phyloP scores from a whole-genome alignment of 2,888 invertebrate genomes.

The Pristionchus fissidentatus region DNA sequence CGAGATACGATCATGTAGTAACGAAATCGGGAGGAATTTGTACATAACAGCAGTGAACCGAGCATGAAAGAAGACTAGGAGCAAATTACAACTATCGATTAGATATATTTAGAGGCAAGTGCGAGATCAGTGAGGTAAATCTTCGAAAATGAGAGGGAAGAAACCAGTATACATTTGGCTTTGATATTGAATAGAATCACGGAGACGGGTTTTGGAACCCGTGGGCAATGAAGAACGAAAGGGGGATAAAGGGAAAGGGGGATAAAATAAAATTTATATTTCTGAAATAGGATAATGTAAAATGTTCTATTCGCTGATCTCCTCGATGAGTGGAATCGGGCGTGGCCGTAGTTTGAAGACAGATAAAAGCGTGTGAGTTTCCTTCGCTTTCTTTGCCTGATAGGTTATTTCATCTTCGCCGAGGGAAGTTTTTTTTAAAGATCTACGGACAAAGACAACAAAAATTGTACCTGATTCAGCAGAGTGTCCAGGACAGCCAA shows the following conservation, averaged over 20 bases:
- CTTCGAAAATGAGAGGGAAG: no score
- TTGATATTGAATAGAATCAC: no score
- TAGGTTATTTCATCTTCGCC: not conserved
- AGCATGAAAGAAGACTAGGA: slow-evolving; percentile 9
- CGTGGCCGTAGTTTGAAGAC: not conserved
- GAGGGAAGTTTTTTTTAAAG: not conserved
- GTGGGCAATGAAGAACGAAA: no score
- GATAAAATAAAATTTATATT: no score
- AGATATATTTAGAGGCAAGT: not conserved
- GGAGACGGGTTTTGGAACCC: no score
- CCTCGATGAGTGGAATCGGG: not conserved
- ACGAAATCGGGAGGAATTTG: no score
- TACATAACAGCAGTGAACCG: no score
- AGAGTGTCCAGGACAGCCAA: slow-evolving; percentile 23
- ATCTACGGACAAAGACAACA: not conserved
- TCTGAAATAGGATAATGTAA: no score
- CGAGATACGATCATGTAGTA: no score
- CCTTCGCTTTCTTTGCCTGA: slow-evolving; percentile 17
- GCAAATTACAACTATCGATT: no score
- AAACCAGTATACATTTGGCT: not conserved
- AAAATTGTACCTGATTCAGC: not conserved
- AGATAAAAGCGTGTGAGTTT: not conserved
- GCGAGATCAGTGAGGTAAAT: not conserved
- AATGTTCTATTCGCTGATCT: slow-evolving; percentile 20
- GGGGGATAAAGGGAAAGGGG: no score